Evolutionary conservation across 2,113 vertebrate species (phyloP), one percentile per base, ranked within the genome.

Genomic region (Chaenogobius annularis): DNA sequence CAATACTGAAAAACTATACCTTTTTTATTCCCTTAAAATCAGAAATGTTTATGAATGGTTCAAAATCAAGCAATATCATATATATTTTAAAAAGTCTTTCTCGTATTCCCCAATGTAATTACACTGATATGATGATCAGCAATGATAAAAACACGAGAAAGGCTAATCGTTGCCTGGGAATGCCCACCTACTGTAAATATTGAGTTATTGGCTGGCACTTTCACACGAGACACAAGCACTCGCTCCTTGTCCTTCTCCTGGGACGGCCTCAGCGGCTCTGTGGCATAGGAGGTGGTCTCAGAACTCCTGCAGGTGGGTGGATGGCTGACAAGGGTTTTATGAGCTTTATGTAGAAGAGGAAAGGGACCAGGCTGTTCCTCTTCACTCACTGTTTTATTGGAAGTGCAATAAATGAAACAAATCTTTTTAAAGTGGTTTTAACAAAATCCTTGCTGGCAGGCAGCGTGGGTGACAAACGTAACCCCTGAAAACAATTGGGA

Each of bases 311-410:
- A 77, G 72, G 81, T 90, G 83, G 85, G 85, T 44, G 85, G 88
- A 85, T 81, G 82, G 82, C 85, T 89, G 84, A 88, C 87, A 88
- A 84, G 70, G 71, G 73, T 75, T 88, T 88, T 87, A 88, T 91
- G 79, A 84, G 83, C 81, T 84, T 90, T 79, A 82, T 90, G 78
- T 80, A 79, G 80, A 87, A 89, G 81, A 83, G 85, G 82, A 87
- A 73, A 83, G 65, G 75, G 83, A 85, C 79, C 3, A 31, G 74
- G 79, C 73, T 82, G 83, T 86, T 84, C 77, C 82, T 81, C 68
- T 77, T 76, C 74, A 59, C 81, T 52, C 23, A 79, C 66, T 62
- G 17, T 73, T 77, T 80, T 74, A 76, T 79, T 72, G 69, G 75
- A 77, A 83, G 48, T 59, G 23, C 23, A 73, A 59, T n/a, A 71